Conservation (phyloP, 37 sponge, comb jelly and placozoan species). For the Crambe crambe region DNA sequence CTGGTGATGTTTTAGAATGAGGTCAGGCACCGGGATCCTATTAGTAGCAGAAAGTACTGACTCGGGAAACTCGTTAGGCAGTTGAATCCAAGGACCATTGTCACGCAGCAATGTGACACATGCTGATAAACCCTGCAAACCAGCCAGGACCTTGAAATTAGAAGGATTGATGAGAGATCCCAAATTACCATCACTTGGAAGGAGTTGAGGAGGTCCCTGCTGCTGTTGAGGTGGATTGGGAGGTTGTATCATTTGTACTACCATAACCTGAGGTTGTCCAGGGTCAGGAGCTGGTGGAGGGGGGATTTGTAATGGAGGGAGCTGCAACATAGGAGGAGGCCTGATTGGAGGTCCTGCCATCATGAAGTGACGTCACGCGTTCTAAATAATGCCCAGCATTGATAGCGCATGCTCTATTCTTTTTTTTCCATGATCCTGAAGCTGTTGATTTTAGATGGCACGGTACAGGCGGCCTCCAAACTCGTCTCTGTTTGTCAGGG, state of each 20-base stretch:
- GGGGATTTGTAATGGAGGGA: conserved; percentile 46
- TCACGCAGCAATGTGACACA: conserved; percentile 38
- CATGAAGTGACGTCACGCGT: not conserved
- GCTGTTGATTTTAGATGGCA: conserved; percentile 24
- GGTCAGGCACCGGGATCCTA: conserved; percentile 7
- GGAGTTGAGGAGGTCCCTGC: not conserved
- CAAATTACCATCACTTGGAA: not conserved
- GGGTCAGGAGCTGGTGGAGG: conserved; percentile 5
- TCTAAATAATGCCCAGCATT: not conserved
- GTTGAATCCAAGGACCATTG: conserved; percentile 23
- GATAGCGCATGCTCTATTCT: not conserved
- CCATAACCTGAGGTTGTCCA: not conserved
- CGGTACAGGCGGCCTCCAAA: conserved; percentile 82
- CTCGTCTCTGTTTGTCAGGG: conserved; percentile 83
- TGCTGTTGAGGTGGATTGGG: not conserved
- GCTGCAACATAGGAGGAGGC: not conserved
- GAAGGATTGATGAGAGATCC: conserved; percentile 32
- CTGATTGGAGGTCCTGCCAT: not conserved
- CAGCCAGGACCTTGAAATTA: conserved; percentile 52
- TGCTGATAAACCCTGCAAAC: conserved; percentile 36
- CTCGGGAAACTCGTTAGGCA: conserved; percentile 49
- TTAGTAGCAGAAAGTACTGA: conserved; percentile 39
- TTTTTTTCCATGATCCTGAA: too few relatives aligned
- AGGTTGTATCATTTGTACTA: not conserved
- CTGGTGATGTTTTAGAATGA: conserved; percentile 41